phyloP scores from a whole-genome alignment of 2,113 vertebrate genomes.

The Hyaena hyaena region DNA sequence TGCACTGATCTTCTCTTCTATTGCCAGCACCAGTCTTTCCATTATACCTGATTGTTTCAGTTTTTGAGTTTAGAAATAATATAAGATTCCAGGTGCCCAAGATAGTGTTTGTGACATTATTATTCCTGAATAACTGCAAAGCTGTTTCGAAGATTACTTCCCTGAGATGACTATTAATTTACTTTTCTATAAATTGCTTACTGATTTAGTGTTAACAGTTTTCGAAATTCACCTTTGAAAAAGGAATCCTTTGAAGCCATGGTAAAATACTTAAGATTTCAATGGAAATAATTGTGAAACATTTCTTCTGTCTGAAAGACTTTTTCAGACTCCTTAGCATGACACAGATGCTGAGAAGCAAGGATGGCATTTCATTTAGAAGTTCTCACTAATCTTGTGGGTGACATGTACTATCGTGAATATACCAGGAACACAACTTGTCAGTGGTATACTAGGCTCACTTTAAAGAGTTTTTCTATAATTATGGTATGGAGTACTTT shows the following conservation, averaged over 20 bases:
- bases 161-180: constrained; percentile 12
- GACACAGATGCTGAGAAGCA: neutral
- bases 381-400: neutral
- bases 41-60: neutral
- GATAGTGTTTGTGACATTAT: neutral
- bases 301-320: neutral
- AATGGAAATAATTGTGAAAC: constrained; percentile 47
- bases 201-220: constrained; percentile 47
- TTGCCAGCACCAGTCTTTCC: neutral
- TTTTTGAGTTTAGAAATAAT: constrained; percentile 32
- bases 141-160: neutral
- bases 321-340: constrained; percentile 22
- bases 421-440: neutral
- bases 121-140: neutral
- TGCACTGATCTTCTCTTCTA: neutral
- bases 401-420: neutral
- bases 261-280: constrained; percentile 23
- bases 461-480: constrained; percentile 9
- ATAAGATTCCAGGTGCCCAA: neutral
- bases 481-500: neutral
- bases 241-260: constrained; percentile 36
- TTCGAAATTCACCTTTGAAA: constrained; percentile 60
- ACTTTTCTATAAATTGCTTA: constrained; percentile 29
- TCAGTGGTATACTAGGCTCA: neutral
- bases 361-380: neutral